A percentile compares a stretch with the other conserved stretches of the same genome.
Conservation (phyloP, 2,797 vertebrate genomes). For the Ispidina picta region DNA sequence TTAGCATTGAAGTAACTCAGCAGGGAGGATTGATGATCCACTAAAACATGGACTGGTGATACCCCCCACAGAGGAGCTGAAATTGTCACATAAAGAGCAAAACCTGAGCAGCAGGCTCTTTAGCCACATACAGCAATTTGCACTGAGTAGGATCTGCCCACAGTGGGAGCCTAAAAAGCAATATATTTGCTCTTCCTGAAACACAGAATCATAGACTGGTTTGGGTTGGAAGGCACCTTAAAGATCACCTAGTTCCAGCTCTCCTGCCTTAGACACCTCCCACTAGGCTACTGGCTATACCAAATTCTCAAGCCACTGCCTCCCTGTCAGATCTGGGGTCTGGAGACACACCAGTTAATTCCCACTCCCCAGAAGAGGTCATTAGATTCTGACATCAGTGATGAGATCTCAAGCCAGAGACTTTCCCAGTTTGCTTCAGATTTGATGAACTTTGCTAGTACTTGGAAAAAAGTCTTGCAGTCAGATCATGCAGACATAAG, state of each 20-base stretch:
- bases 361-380: neutral
- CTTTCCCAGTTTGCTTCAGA: neutral
- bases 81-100: slow-evolving; percentile 26
- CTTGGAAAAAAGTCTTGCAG: neutral
- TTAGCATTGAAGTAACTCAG: neutral
- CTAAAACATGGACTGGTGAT: neutral
- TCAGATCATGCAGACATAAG: neutral
- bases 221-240: neutral
- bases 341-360: neutral
- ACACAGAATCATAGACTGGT: neutral
- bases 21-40: slow-evolving; percentile 11
- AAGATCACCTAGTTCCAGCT: neutral
- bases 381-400: neutral
- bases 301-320: neutral
- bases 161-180: neutral
- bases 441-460: neutral
- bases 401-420: neutral
- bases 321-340: neutral
- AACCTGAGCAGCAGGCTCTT: neutral
- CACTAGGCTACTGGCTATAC: neutral
- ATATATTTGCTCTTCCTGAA: neutral
- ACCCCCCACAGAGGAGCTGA: neutral
- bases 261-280: neutral
- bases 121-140: slow-evolving; percentile 4
- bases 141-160: neutral